Conservation (phyloP, 2,888 invertebrate species). For the Homarus gammarus region DNA sequence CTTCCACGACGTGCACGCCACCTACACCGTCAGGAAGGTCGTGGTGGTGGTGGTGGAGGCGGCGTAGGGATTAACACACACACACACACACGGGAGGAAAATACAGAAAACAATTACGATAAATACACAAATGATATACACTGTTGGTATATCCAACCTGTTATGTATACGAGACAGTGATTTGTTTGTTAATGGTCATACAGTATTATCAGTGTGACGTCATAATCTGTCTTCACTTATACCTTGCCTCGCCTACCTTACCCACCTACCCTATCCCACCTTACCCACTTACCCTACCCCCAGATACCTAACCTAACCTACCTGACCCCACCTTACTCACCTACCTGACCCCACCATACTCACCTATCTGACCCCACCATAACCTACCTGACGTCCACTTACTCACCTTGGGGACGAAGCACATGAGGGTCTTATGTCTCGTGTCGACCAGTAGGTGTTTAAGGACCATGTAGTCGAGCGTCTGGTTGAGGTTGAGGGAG, state of each 20-base stretch:
- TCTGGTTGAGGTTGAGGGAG: conserved; percentile 45
- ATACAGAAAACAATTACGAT: neutral
- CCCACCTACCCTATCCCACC: neutral
- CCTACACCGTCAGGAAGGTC: conserved; percentile 81
- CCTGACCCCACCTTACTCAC: no score
- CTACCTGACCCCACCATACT: neutral
- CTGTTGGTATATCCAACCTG: no score
- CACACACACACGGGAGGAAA: neutral
- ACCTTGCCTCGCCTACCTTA: no score
- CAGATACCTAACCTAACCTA: no score
- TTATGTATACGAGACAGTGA: no score
- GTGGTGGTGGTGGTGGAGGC: neutral
- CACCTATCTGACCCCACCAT: neutral
- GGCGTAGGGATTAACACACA: neutral
- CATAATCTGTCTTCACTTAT: no score
- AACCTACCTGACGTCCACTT: neutral
- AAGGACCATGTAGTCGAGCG: conserved; percentile 3
- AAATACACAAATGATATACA: neutral
- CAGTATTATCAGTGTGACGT: no score
- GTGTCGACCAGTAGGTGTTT: conserved; percentile 61
- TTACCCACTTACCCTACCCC: no score
- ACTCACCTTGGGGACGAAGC: conserved; percentile 62
- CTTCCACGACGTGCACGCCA: conserved; percentile 98
- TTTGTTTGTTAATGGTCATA: no score
- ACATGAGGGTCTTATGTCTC: conserved; percentile 44